A percentile compares a stretch with the other conserved stretches of the same genome.
Evolutionary conservation across 2,888 invertebrate species (phyloP).

Genomic region (Lithosia quadra): DNA sequence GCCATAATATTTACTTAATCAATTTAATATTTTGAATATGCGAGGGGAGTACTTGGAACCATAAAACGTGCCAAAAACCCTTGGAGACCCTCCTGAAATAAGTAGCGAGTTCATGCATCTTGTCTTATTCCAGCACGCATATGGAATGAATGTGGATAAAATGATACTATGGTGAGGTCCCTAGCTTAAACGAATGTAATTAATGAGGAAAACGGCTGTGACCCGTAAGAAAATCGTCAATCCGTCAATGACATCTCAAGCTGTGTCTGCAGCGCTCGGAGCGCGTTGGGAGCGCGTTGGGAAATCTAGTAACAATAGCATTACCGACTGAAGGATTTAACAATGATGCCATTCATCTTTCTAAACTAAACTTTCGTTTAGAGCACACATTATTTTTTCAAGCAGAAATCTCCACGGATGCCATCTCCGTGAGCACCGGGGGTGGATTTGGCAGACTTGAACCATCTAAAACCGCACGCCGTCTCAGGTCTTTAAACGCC

Average conservation of each 20-base stretch:
- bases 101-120: neutral
- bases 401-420: too few species aligned
- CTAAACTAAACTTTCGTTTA: neutral
- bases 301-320: neutral
- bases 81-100: too few species aligned
- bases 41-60: too few species aligned
- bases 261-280: neutral
- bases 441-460: too few species aligned
- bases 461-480: too few species aligned
- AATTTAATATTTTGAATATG: too few species aligned
- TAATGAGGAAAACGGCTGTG: neutral
- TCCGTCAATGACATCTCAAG: constrained; percentile 4
- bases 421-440: too few species aligned
- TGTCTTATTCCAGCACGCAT: neutral
- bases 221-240: neutral
- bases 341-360: neutral
- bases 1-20: too few species aligned
- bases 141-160: neutral
- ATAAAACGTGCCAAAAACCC: too few species aligned
- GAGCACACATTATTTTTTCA: too few species aligned
- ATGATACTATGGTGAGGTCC: neutral
- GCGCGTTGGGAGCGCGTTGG: too few species aligned
- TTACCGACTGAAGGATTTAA: neutral
- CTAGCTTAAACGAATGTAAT: neutral
- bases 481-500: too few species aligned